Percentiles rank a stretch among this genome's conserved stretches.
Evolutionary conservation across 2,113 vertebrate species (phyloP).

Genomic region (Erythrolamprus reginae): DNA sequence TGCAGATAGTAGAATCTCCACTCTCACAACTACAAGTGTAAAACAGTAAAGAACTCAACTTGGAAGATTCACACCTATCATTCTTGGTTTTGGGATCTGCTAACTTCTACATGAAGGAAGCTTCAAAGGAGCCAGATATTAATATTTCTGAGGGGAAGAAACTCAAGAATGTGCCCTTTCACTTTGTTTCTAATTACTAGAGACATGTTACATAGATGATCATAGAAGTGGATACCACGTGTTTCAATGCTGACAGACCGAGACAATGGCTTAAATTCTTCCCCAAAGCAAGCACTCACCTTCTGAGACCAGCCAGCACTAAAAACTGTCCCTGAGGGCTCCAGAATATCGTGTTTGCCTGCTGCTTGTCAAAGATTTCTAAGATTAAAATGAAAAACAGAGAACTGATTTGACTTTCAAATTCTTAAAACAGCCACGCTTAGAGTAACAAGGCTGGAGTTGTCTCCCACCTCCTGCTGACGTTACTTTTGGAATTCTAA

Average conservation of each 20-base stretch:
- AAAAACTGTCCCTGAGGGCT: slow-evolving; percentile 97
- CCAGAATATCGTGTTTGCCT: slow-evolving; percentile 99
- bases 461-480: neutral
- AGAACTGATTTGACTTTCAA: no score
- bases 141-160: neutral
- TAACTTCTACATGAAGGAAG: neutral
- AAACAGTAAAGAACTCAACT: no score
- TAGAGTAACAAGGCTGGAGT: neutral
- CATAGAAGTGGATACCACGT: neutral
- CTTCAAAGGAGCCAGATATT: neutral
- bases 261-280: neutral
- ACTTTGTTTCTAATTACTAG: neutral
- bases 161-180: neutral
- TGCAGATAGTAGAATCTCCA: no score
- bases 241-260: neutral
- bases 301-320: slow-evolving; percentile 92
- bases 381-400: slow-evolving; percentile 20
- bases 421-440: no score
- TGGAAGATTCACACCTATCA: no score
- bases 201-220: neutral
- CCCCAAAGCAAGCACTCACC: slow-evolving; percentile 69
- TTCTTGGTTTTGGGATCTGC: no score
- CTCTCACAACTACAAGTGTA: no score
- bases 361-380: slow-evolving; percentile 98
- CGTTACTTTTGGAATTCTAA: neutral